These are phyloP conservation scores for Formica selysi DNA, from an alignment of 1,140 invertebrate species.

Conservation along the genomic window DNA sequence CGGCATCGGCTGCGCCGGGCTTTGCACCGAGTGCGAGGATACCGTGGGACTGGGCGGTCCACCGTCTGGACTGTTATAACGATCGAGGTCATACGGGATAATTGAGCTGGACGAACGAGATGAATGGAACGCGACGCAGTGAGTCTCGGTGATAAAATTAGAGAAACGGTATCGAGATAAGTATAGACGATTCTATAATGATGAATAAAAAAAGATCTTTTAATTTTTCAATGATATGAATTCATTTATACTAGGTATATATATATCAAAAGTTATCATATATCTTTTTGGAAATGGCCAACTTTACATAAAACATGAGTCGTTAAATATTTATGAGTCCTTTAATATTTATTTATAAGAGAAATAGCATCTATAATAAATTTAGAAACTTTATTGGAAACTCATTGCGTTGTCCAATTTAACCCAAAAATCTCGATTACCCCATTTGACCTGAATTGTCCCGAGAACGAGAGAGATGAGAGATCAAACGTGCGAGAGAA, in stretches of 20 bases:
- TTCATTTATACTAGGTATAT: background rate
- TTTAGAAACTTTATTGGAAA: slow-evolving; percentile 15
- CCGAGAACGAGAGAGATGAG: background rate
- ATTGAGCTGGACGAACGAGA: slow-evolving; percentile 29
- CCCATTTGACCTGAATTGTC: slow-evolving; percentile 17
- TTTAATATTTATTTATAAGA: too few relatives aligned
- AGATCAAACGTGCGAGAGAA: slow-evolving; percentile 22
- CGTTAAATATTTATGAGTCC: too few relatives aligned
- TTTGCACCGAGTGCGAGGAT: slow-evolving; percentile 81
- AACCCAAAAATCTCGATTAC: slow-evolving; percentile 41
- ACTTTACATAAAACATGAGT: too few relatives aligned
- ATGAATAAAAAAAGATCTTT: background rate
- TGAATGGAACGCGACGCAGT: background rate
- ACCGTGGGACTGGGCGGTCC: slow-evolving; percentile 83
- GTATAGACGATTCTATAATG: slow-evolving; percentile 4
- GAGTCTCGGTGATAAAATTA: slow-evolving; percentile 48
- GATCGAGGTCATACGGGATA: slow-evolving; percentile 36
- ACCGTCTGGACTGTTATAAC: slow-evolving; percentile 81
- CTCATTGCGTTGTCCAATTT: slow-evolving; percentile 47
- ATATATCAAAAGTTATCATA: background rate
- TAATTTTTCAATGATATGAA: background rate
- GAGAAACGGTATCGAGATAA: background rate
- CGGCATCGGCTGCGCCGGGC: slow-evolving; percentile 86
- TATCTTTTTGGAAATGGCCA: background rate
- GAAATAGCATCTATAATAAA: background rate